These are phyloP conservation scores for Sebastes taczanowskii DNA, from an alignment of 2,797 vertebrate genomes.

Conservation along the genomic window DNA sequence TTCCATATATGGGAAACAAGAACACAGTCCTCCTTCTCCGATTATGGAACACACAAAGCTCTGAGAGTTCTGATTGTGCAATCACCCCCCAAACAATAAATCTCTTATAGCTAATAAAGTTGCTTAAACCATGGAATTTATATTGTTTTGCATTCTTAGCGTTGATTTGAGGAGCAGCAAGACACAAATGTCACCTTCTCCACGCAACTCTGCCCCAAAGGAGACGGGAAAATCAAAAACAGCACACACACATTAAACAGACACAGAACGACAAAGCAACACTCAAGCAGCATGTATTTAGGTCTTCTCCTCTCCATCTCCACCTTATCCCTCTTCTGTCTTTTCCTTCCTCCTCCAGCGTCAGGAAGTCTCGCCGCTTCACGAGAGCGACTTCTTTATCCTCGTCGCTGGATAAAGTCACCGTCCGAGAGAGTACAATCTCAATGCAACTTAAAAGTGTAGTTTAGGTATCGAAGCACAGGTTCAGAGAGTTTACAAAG, in stretches of 20 bases:
- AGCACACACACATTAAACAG: conserved; percentile 51
- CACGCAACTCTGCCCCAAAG: conserved; percentile 56
- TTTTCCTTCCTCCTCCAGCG: conserved; percentile 17
- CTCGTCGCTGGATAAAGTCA: background rate
- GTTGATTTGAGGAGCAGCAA: conserved; percentile 79
- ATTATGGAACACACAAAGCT: conserved; percentile 31
- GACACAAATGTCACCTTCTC: conserved; percentile 52
- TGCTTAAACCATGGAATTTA: conserved; percentile 39
- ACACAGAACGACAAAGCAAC: conserved; percentile 70
- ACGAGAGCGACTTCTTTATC: conserved; percentile 4
- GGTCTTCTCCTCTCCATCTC: conserved; percentile 52
- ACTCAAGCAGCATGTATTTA: conserved; percentile 81
- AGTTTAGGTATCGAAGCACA: conserved; percentile 44
- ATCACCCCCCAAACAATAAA: conserved; percentile 63
- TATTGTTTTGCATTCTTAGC: conserved; percentile 75
- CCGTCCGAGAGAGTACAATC: conserved; percentile 18
- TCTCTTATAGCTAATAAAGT: conserved; percentile 66
- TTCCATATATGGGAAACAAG: conserved; percentile 1
- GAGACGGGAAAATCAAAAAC: conserved; percentile 36
- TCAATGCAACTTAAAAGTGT: conserved; percentile 44
- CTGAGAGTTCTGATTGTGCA: conserved; percentile 71
- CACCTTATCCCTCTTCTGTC: conserved; percentile 37
- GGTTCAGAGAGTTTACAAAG: conserved; percentile 34
- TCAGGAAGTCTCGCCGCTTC: conserved; percentile 28
- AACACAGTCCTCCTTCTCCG: conserved; percentile 9